Conservation (phyloP, 2,888 invertebrate species). For the Caenorhabditis parvicauda region DNA sequence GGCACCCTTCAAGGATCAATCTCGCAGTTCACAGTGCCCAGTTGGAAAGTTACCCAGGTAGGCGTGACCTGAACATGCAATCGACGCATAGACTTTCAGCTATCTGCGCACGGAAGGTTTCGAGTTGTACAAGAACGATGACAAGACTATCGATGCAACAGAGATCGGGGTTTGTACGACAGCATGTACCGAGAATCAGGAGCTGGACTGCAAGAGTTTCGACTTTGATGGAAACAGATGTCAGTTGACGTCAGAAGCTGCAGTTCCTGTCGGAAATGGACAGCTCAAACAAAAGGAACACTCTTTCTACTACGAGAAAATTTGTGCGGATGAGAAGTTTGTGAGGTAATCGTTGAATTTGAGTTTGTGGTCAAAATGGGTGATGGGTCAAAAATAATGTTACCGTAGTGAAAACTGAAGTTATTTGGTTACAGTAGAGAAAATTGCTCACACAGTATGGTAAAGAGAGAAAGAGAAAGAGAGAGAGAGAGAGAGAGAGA, state of each 20-base stretch:
- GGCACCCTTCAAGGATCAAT: too few relatives aligned
- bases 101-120: constrained; percentile 57
- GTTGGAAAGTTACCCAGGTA: too few relatives aligned
- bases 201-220: constrained; percentile 57
- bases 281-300: constrained; percentile 53
- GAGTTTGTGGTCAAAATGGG: too few relatives aligned
- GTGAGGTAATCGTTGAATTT: constrained; percentile 13
- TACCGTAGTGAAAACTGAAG: too few relatives aligned
- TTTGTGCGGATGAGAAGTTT: constrained; percentile 53
- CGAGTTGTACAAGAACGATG: constrained; percentile 54
- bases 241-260: constrained; percentile 37
- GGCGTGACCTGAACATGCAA: too few relatives aligned
- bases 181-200: constrained; percentile 46
- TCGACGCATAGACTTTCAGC: too few relatives aligned
- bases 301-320: constrained; percentile 58
- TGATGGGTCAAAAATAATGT: too few relatives aligned
- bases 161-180: constrained; percentile 46
- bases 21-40: too few relatives aligned
- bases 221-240: constrained; percentile 38
- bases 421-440: background rate
- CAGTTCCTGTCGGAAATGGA: constrained; percentile 62
- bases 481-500: background rate
- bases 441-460: background rate
- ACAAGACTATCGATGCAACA: constrained; percentile 27
- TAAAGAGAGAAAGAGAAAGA: background rate